phyloP scores from a whole-genome alignment of 2,888 invertebrate species.

The Cyrtodaria siliqua region DNA sequence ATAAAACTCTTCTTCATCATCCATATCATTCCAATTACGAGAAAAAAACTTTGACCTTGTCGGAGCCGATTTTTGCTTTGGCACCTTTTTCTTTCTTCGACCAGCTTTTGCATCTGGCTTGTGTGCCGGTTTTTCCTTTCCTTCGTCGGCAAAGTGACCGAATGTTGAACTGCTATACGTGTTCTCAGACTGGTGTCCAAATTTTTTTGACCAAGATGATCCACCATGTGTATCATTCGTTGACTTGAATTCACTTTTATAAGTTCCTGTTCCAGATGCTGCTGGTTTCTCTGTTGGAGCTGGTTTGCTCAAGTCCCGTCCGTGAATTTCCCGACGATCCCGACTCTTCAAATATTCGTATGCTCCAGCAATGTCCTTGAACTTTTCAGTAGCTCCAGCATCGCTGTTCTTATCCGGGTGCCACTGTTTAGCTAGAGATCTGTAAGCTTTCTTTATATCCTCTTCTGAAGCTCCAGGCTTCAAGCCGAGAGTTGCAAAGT shows the following conservation, averaged over 20 bases:
- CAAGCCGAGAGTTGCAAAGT: constrained; percentile 78
- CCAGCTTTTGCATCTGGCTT: constrained; percentile 29
- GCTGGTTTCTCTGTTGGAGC: constrained; percentile 29
- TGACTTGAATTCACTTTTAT: constrained; percentile 4
- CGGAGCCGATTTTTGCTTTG: constrained; percentile 13
- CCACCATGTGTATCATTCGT: constrained; percentile 2
- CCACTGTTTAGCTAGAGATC: constrained; percentile 79
- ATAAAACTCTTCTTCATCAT: constrained; percentile 49
- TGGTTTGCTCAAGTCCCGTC: constrained; percentile 68
- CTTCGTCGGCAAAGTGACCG: constrained; percentile 52
- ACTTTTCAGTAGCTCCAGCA: constrained; percentile 81
- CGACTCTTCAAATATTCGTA: constrained; percentile 80
- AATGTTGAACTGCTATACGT: constrained; percentile 56
- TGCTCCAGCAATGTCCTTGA: constrained; percentile 82
- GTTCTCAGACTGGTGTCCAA: constrained; percentile 44
- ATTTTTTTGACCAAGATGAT: constrained; percentile 48
- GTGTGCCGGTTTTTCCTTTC: constrained; percentile 25
- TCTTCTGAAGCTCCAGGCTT: constrained; percentile 76
- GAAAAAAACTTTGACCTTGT: constrained; percentile 50
- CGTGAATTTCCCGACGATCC: constrained; percentile 75
- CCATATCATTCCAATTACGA: constrained; percentile 49
- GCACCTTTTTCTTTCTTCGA: constrained; percentile 30
- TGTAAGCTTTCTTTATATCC: constrained; percentile 83
- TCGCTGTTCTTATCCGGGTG: constrained; percentile 84
- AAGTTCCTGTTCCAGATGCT: constrained; percentile 4